A percentile compares a stretch with the other conserved stretches of the same genome.
phyloP scores from a whole-genome alignment of 2,888 invertebrate species.

The Horisme vitalbata region DNA sequence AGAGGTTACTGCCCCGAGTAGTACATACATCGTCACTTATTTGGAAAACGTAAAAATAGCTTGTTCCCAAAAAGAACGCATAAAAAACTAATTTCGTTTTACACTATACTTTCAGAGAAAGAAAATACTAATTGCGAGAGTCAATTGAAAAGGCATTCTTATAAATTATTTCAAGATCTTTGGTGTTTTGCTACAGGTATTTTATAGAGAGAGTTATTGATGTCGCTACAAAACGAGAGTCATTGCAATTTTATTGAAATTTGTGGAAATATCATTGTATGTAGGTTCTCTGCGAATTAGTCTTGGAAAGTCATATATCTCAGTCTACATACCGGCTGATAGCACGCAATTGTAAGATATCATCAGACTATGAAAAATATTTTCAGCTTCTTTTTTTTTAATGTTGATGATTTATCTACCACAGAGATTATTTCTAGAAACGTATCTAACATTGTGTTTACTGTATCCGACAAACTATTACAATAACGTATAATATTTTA shows the following conservation, averaged over 20 bases:
- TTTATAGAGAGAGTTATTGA: constrained; percentile 26
- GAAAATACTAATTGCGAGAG: too few species aligned
- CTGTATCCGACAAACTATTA: too few species aligned
- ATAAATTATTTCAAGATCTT: too few species aligned
- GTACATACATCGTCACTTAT: constrained; percentile 52
- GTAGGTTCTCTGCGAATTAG: constrained; percentile 36
- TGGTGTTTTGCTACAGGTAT: constrained; percentile 20
- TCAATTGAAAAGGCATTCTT: too few species aligned
- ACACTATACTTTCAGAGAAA: too few species aligned
- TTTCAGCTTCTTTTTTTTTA: too few species aligned
- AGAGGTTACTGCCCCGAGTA: constrained; percentile 54
- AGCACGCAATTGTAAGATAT: constrained; percentile 15
- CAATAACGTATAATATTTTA: too few species aligned
- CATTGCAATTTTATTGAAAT: constrained; percentile 45
- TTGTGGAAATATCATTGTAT: constrained; percentile 31
- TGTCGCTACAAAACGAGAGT: constrained; percentile 36
- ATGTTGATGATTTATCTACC: too few species aligned
- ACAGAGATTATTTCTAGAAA: too few species aligned
- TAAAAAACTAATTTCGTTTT: too few species aligned
- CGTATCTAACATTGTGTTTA: too few species aligned
- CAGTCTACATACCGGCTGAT: constrained; percentile 24
- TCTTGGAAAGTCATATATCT: constrained; percentile 36
- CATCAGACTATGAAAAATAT: neutral
- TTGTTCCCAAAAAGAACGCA: constrained; percentile 18
- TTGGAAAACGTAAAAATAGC: constrained; percentile 49